Evolutionary conservation across 2,113 vertebrate genomes (phyloP).

Genomic region (Euleptes europaea): DNA sequence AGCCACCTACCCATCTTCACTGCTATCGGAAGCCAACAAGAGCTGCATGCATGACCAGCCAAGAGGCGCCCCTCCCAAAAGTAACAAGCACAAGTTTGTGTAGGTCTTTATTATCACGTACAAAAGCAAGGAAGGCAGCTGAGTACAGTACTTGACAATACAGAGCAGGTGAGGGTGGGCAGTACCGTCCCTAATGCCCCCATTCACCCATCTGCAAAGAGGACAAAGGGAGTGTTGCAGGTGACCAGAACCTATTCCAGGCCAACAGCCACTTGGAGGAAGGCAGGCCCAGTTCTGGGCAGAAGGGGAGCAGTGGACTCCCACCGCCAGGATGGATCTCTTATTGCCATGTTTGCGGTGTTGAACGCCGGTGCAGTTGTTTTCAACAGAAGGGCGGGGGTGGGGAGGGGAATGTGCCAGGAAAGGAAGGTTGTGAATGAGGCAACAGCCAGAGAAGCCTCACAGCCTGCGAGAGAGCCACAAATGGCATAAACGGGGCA

Average conservation of each 20-base stretch:
- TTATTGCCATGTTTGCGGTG: too few species aligned
- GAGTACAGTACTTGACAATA: background rate
- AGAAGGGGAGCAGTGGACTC: too few species aligned
- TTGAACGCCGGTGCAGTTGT: background rate
- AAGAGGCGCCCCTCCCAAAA: background rate
- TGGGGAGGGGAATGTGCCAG: background rate
- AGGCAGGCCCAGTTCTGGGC: background rate
- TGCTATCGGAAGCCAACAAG: too few species aligned
- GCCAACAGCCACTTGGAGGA: background rate
- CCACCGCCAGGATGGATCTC: background rate
- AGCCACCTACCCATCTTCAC: too few species aligned
- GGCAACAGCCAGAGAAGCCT: background rate
- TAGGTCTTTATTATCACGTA: background rate
- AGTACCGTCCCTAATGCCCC: background rate
- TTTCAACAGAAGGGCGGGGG: background rate
- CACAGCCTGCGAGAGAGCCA: background rate
- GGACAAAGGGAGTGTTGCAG: background rate
- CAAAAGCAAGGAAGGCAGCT: constrained; percentile 1
- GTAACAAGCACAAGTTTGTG: background rate
- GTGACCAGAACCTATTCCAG: background rate
- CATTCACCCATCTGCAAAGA: background rate
- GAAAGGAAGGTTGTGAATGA: background rate
- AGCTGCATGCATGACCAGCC: too few species aligned
- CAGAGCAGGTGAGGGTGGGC: background rate
- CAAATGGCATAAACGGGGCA: background rate